Evolutionary conservation across 2,888 invertebrate species (phyloP).

Genomic region (Chaetoderma sp.): DNA sequence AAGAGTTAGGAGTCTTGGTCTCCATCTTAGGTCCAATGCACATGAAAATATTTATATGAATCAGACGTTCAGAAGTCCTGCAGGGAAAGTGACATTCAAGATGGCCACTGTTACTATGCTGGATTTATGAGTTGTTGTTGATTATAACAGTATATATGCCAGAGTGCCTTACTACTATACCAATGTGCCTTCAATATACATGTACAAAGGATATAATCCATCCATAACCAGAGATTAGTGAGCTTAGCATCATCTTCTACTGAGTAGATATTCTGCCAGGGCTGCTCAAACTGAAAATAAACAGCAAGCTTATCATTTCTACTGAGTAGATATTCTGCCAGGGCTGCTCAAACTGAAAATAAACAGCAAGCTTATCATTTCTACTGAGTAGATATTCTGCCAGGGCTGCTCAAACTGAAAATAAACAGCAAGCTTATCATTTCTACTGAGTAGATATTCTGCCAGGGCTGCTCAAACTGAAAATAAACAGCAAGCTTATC

Average conservation of each 20-base stretch:
- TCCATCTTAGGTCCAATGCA: too few species aligned
- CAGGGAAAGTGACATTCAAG: too few species aligned
- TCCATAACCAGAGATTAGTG: slow-evolving; percentile 86
- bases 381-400: background rate
- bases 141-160: too few species aligned
- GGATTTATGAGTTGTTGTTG: too few species aligned
- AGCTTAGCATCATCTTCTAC: slow-evolving; percentile 76
- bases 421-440: background rate
- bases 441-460: background rate
- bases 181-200: too few species aligned
- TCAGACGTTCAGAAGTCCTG: too few species aligned
- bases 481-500: background rate
- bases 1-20: too few species aligned
- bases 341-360: slow-evolving; percentile 4
- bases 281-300: slow-evolving; percentile 47
- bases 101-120: too few species aligned
- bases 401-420: slow-evolving; percentile 1
- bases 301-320: background rate
- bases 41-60: too few species aligned
- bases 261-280: slow-evolving; percentile 79
- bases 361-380: background rate
- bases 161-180: too few species aligned
- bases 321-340: background rate
- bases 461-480: background rate
- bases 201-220: slow-evolving; percentile 73